Base-by-base conservation (phyloP, 2,113 vertebrate species). In the Planiliza haematocheilus region DNA sequence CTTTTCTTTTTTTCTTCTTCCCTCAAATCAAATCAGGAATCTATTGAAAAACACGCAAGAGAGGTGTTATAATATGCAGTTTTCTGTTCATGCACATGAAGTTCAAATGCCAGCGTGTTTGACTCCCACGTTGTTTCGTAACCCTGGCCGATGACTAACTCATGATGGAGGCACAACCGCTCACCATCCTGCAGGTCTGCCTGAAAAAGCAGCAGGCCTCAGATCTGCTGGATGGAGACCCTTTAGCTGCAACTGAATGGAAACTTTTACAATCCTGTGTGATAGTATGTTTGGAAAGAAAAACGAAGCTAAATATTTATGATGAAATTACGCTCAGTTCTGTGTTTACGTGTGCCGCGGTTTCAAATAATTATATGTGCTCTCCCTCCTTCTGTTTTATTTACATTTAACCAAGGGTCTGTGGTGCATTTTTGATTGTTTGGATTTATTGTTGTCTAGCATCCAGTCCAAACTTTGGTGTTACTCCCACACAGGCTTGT, bases 351-450 rank as follows among this genome's bases (percentile, higher is more conserved):
- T 17, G 2, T 17, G 18, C 30, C 30, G 16, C 41, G 12, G 14
- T 20, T 45, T 24, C 4, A 52, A 30, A 16, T 51, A 34, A 21
- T 16, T 45, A 43, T 7, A 21, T 17, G 7, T 55, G 6, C 36
- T 20, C 17, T 36, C 17, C 70, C 60, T 30, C 46, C 20, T 68
- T 36, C 59, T 61, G 42, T 61, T 56, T 34, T 60, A 20, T 62
- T 64, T 57, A 11, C 70, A 56, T 74, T 63, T 46, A 56, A 7
- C 36, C 24, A 18, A 52, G 18, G 16, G 5, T 48, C 21, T 74
- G 48, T 58, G 57, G 64, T n/a, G 10, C 20, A 20, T 16, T 45
- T 62, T 48, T 60, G 51, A 77, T 79, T 67, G 37, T 2, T 20
- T 24, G 9, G 16, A 65, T 66, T 30, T 11, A 24, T 34, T 11